A percentile compares a stretch with the other conserved stretches of the same genome.
phyloP scores from a whole-genome alignment of 2,797 vertebrate species.

The Enteromius argenteus region DNA sequence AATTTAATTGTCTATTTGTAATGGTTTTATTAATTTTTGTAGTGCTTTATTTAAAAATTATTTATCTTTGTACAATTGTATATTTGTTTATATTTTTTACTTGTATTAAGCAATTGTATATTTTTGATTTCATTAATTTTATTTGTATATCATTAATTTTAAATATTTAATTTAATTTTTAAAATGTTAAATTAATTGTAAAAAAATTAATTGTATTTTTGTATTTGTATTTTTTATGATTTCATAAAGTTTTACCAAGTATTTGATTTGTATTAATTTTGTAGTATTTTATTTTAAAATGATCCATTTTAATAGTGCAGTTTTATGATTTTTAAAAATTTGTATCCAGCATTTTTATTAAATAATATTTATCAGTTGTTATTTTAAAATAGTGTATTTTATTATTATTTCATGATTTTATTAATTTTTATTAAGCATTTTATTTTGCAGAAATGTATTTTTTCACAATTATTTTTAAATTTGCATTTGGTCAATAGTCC shows the following conservation, averaged over 20 bases:
- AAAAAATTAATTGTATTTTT: too few species aligned
- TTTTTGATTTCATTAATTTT: background rate
- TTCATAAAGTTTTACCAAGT: background rate
- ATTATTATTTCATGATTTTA: background rate
- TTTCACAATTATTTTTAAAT: background rate
- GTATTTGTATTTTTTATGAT: too few species aligned
- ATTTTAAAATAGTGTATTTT: background rate
- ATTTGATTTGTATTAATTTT: background rate
- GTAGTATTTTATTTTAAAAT: background rate
- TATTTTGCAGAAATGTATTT: background rate
- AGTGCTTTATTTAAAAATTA: background rate
- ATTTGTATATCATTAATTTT: too few species aligned
- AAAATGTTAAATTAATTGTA: too few species aligned
- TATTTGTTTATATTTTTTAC: too few species aligned
- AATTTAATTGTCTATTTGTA: background rate
- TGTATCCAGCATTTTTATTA: background rate
- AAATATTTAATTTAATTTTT: background rate
- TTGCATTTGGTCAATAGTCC: background rate
- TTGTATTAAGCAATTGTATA: too few species aligned
- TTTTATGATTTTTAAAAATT: background rate
- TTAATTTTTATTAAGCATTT: background rate
- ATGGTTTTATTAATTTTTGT: background rate
- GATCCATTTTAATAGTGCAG: background rate
- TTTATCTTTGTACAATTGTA: background rate
- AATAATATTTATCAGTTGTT: background rate